Percentiles rank a stretch among this genome's conserved stretches.
These are phyloP conservation scores for Blastomussa wellsi DNA, from an alignment of 92 coral and sea anemone species.

Conservation along the genomic window DNA sequence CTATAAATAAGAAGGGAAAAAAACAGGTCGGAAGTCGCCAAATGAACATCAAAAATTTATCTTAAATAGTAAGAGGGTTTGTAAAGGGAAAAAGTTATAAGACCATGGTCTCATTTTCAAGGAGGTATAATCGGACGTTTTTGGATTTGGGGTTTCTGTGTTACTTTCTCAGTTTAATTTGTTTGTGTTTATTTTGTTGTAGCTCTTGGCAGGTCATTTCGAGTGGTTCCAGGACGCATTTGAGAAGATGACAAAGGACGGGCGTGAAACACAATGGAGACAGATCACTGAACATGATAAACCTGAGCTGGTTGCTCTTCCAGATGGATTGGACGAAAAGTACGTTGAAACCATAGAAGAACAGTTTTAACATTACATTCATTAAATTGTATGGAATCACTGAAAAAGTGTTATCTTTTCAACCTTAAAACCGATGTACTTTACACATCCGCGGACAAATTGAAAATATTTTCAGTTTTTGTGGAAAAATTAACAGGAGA, in stretches of 20 bases:
- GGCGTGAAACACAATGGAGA: constrained; percentile 99
- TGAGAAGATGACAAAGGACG: constrained; percentile 97
- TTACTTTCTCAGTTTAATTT: not conserved
- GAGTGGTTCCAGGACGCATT: constrained; percentile 99
- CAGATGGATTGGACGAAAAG: constrained; percentile 96
- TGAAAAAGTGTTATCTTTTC: not conserved
- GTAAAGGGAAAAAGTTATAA: too few relatives aligned
- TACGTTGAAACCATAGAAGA: constrained; percentile 32
- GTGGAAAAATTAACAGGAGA: not conserved
- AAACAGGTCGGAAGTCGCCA: too few relatives aligned
- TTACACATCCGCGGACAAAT: not conserved
- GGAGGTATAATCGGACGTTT: too few relatives aligned
- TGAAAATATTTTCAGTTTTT: not conserved
- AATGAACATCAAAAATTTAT: too few relatives aligned
- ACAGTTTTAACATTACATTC: not conserved
- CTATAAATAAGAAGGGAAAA: too few relatives aligned
- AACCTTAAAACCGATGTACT: not conserved
- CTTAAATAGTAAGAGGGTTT: too few relatives aligned
- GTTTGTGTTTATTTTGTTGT: not conserved
- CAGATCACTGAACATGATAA: constrained; percentile 97
- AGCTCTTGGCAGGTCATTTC: constrained; percentile 88
- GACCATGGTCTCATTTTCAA: too few relatives aligned
- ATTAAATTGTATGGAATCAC: too few relatives aligned
- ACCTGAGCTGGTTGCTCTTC: constrained; percentile 95
- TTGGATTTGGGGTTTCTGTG: not conserved